Conservation (phyloP, 92 coral and sea anemone species). For the Pocillopora grandis region DNA sequence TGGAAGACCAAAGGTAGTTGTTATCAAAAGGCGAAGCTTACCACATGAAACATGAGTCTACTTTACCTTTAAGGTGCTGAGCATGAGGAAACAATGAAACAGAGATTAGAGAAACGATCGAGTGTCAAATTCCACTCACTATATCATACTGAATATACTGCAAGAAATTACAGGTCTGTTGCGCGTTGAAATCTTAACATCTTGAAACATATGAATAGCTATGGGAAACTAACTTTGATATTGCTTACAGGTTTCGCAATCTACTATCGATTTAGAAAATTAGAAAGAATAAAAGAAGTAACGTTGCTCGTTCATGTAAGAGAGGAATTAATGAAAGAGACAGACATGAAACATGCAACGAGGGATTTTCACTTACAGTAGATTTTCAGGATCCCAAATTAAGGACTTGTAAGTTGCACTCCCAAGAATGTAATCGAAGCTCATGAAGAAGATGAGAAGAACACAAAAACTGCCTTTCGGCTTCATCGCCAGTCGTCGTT, state of each 20-base stretch:
- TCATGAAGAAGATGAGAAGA: conserved; percentile 6
- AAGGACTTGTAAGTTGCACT: conserved; percentile 53
- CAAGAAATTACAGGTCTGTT: too few relatives aligned
- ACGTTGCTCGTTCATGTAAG: neutral
- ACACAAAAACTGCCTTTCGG: neutral
- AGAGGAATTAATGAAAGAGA: neutral
- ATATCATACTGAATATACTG: too few relatives aligned
- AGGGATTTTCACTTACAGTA: conserved; percentile 45
- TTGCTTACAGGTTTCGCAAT: too few relatives aligned
- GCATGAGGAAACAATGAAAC: too few relatives aligned
- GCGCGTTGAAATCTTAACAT: too few relatives aligned
- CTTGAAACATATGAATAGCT: neutral
- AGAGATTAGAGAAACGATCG: too few relatives aligned
- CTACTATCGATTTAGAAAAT: neutral
- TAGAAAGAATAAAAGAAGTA: neutral
- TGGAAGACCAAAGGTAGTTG: too few relatives aligned
- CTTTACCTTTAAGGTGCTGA: too few relatives aligned
- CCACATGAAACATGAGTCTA: too few relatives aligned
- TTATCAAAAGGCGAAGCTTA: too few relatives aligned
- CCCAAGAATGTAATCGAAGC: neutral
- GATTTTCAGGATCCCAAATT: conserved; percentile 52
- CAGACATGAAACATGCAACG: neutral
- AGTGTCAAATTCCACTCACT: too few relatives aligned
- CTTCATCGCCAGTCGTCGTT: neutral
- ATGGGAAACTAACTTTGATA: neutral